Percentiles rank a stretch among this genome's conserved stretches.
These are phyloP conservation scores for Pelodytes ibericus DNA, from an alignment of 2,797 vertebrate genomes.

Conservation along the genomic window DNA sequence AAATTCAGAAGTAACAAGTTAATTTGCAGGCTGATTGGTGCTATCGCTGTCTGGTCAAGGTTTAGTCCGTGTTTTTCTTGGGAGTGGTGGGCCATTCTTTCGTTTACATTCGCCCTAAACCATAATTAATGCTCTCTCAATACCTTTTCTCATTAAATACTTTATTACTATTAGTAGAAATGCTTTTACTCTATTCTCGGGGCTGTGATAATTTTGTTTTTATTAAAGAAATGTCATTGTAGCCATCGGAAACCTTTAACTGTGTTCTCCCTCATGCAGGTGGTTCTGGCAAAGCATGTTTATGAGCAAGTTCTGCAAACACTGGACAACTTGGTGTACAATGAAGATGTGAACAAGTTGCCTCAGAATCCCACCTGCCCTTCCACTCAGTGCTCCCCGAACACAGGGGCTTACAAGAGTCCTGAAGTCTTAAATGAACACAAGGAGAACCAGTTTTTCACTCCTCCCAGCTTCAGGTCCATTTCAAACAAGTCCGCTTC, in stretches of 20 bases:
- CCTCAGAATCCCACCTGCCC: conserved; percentile 75
- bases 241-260: background rate
- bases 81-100: no score
- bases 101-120: no score
- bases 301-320: conserved; percentile 97
- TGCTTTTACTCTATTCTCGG: no score
- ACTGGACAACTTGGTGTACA: conserved; percentile 90
- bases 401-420: conserved; percentile 69
- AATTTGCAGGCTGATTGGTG: no score
- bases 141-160: no score
- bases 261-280: conserved; percentile 69
- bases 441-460: conserved; percentile 85
- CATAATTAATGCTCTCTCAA: no score
- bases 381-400: conserved; percentile 68
- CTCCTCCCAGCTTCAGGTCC: conserved; percentile 77
- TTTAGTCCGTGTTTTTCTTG: no score
- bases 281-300: conserved; percentile 92
- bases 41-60: no score
- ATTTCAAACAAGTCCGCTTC: conserved; percentile 70
- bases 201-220: no score
- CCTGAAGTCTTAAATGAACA: conserved; percentile 74
- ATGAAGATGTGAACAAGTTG: conserved; percentile 79
- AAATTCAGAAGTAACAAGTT: no score
- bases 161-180: no score
- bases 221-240: no score